Evolutionary conservation across 1,140 invertebrate genomes (phyloP), one percentile per base, ranked within the genome.

Genomic region (Drosophila bifasciata): DNA sequence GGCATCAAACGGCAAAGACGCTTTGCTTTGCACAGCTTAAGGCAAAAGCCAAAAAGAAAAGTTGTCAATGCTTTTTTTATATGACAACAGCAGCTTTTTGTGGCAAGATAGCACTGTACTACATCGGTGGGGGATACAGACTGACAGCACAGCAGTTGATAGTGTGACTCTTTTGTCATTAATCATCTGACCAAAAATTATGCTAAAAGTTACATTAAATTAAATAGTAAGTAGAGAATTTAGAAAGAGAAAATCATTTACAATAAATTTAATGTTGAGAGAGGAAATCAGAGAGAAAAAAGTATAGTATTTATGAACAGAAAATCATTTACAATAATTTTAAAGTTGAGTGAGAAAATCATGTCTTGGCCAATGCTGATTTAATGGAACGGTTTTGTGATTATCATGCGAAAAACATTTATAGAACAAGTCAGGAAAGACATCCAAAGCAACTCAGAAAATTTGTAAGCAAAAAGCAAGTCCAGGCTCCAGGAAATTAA

Each of bases 41-140:
- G 3, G 11, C 32, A 36, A 56, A 56, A 39, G 43, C 44, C 53
- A 19, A 62, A 19, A 62, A 68, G 36, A 69, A 68, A 69, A 68
- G 63, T 56, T 68, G 66, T 69, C 66, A 69, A 68, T 68, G 64
- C 32, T 68, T 68, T 68, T 68, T 68, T 68, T 68, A 28, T 23
- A 21, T 40, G 15, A 43, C 61, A 68, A 46, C 41, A 53, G 32
- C 62, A 55, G 55, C 45, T 63, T 73, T 73, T 73, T 73, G 59
- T 63, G 46, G 36, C 39, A 51, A 46, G 40, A n/a, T 32, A 36
- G 73, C 69, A 73, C 70, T 73, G 25, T 48, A 25, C 69, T 51
- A 51, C 69, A 73, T 17, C 13, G 25, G 28, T 15, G 25, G 23
- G 52, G 25, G 45, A n/a, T n/a, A n/a, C 17, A 8, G 16, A 16